Base-by-base conservation (phyloP, 1,140 invertebrate genomes). In the Drosophila carrolli region DNA sequence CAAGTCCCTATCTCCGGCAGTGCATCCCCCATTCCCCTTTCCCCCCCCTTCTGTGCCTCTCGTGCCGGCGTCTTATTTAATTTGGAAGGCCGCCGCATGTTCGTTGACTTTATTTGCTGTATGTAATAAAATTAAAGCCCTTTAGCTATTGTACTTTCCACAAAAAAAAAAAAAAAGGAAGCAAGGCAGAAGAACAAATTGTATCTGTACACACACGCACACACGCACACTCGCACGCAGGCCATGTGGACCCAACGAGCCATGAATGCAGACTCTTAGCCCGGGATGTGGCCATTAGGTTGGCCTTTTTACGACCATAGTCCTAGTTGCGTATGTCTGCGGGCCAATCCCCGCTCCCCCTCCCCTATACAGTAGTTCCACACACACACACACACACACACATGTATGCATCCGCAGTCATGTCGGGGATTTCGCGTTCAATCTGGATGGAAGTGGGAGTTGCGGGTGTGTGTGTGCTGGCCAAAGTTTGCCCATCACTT, bases 101-200 rank as follows among this genome's bases (percentile, higher is more conserved):
- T 81, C 80, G 84, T 90, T 84, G 84, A 89, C 81, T 89, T 89
- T 89, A 89, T 89, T 89, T 89, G 84, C 75, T 86, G 81, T 89
- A 75, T 89, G 84, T 89, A 89, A 89, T 89, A 89, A 89, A 89
- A 89, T 89, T 89, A 89, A 89, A 89, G 84, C 84, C 84, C 84
- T 89, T 89, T 89, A 89, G 84, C 84, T 88, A 86, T 86, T 86
- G 83, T 86, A 82, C 67, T 86, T 88, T 58, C 70, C 46, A 54
- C 47, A 14, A 51, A 19, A 53, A 66, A 16, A 16, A 14, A 51
- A 19, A 53, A 73, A 56, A 59, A 41, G 43, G 61, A 29, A 44
- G 23, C 4, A 66, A 60, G 57, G 23, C 58, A 54, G 60, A 76
- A 62, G 63, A 79, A 88, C 76, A 89, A 88, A 83, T 88, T 83